These are phyloP conservation scores for Montipora cactus DNA, from an alignment of 64 coral and sea anemone species.

Conservation along the genomic window DNA sequence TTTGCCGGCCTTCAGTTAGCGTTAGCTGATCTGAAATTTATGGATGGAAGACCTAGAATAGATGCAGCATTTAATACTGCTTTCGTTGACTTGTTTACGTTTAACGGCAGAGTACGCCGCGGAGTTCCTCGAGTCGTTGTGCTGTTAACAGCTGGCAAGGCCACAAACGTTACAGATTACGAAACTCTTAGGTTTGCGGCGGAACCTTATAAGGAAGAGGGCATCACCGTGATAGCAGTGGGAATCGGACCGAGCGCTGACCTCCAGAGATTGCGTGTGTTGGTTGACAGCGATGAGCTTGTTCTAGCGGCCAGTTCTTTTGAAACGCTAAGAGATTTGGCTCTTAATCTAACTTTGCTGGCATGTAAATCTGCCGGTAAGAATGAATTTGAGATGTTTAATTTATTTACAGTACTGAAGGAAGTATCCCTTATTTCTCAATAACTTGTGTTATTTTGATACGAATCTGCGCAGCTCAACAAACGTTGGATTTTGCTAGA, in stretches of 20 bases:
- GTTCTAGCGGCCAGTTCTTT: constrained; percentile 68
- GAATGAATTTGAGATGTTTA: neutral
- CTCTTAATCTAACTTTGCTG: neutral
- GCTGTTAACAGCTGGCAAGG: constrained; percentile 28
- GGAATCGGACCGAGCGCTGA: constrained; percentile 63
- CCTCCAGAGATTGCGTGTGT: constrained; percentile 56
- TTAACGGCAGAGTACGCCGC: neutral
- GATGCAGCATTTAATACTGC: constrained; percentile 26
- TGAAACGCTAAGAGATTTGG: constrained; percentile 22
- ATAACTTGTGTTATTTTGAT: too few species aligned
- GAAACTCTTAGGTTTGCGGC: constrained; percentile 48
- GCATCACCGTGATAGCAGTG: constrained; percentile 72
- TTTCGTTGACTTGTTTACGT: constrained; percentile 8
- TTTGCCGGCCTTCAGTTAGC: neutral
- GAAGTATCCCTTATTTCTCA: too few species aligned
- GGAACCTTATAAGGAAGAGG: constrained; percentile 43
- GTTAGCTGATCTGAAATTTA: neutral
- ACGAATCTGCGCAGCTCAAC: too few species aligned
- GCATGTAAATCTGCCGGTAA: constrained; percentile 45
- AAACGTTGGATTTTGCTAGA: too few species aligned
- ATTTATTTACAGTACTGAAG: too few species aligned
- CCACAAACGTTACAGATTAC: neutral
- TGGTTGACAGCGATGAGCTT: constrained; percentile 74
- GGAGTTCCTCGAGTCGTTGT: constrained; percentile 44
- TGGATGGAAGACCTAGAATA: constrained; percentile 24